These are phyloP conservation scores for Lepidocyrtinus sp. DNA, from an alignment of 2,888 invertebrate species.

Conservation along the genomic window DNA sequence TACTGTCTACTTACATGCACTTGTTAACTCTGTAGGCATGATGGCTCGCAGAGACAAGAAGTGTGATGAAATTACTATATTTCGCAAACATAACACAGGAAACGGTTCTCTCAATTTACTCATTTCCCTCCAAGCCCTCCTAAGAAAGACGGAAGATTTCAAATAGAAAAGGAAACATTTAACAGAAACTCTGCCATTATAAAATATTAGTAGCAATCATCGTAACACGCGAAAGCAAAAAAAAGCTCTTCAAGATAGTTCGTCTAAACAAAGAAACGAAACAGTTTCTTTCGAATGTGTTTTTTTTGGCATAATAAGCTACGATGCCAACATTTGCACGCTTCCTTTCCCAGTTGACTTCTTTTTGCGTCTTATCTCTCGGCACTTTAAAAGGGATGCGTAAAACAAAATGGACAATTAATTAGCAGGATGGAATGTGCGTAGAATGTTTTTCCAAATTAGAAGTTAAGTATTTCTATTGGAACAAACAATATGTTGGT, in stretches of 20 bases:
- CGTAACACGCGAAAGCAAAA: constrained; percentile 19
- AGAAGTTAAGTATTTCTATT: constrained; percentile 35
- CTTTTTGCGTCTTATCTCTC: constrained; percentile 1
- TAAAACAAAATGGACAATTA: constrained; percentile 50
- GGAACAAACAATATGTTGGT: neutral
- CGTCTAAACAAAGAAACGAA: constrained; percentile 21
- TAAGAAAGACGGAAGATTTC: constrained; percentile 2
- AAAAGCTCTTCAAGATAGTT: neutral
- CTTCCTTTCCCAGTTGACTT: constrained; percentile 30
- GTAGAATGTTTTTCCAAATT: constrained; percentile 48
- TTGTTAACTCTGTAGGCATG: constrained; percentile 16
- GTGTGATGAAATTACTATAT: constrained; percentile 38
- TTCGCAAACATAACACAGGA: constrained; percentile 48
- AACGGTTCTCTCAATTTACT: constrained; percentile 27
- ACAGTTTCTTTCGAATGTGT: neutral
- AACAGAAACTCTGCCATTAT: constrained; percentile 12
- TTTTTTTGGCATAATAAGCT: constrained; percentile 32
- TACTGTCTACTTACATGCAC: neutral
- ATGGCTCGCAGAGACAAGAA: constrained; percentile 29
- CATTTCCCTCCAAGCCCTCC: constrained; percentile 13
- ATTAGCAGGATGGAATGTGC: constrained; percentile 50
- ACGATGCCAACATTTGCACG: constrained; percentile 24
- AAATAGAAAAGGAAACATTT: constrained; percentile 6
- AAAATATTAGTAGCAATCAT: constrained; percentile 42
- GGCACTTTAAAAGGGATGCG: constrained; percentile 48